Percentiles rank a stretch among this genome's conserved stretches.
Conservation (phyloP, 92 coral and sea anemone genomes). For the Epizoanthus illoricatus region DNA sequence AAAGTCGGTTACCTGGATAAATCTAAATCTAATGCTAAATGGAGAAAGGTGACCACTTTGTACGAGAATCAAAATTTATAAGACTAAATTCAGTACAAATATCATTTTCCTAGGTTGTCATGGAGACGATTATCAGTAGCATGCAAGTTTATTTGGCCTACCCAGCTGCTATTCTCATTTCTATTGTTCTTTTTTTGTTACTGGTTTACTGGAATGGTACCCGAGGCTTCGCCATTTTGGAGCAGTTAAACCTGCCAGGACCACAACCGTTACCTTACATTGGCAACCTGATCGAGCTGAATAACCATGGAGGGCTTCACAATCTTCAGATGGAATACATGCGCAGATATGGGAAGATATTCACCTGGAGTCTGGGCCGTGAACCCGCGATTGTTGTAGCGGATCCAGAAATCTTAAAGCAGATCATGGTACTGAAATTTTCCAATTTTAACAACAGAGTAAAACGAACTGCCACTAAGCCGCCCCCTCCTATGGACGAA, state of each 20-base stretch:
- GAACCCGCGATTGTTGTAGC: conserved; percentile 65
- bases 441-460: conserved; percentile 51
- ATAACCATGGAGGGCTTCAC: conserved; percentile 60
- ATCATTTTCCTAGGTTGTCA: neutral
- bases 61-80: too few species aligned
- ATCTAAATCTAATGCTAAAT: too few species aligned
- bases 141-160: neutral
- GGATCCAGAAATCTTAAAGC: conserved; percentile 71
- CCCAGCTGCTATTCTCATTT: neutral
- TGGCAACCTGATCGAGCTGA: conserved; percentile 55
- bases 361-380: conserved; percentile 55
- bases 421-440: conserved; percentile 58
- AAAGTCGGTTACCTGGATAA: too few species aligned
- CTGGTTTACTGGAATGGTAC: conserved; percentile 58
- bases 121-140: too few species aligned
- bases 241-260: conserved; percentile 55
- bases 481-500: conserved; percentile 24
- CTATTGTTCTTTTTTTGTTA: neutral
- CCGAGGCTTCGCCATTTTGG: conserved; percentile 36
- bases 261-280: conserved; percentile 64
- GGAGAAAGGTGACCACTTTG: too few species aligned
- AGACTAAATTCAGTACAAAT: neutral
- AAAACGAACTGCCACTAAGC: neutral
- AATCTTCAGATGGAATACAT: conserved; percentile 42
- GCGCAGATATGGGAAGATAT: conserved; percentile 58